Conservation (phyloP, 2,113 vertebrate species). For the Takifugu flavidus region DNA sequence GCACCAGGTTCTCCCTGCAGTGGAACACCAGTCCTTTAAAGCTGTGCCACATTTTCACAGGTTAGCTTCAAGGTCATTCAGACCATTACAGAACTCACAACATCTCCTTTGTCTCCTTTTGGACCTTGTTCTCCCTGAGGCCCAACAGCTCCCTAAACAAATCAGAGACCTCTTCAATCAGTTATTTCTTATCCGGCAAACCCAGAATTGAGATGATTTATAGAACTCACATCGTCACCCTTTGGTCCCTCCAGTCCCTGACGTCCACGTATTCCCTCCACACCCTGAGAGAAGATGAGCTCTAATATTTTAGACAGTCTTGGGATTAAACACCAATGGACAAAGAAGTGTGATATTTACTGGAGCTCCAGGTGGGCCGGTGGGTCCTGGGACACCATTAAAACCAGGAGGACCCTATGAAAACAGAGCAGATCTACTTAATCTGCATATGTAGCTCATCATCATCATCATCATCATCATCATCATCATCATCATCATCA, state of each 20-base stretch:
- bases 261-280: slow-evolving; percentile 76
- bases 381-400: slow-evolving; percentile 77
- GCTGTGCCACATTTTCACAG: not conserved
- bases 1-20: slow-evolving; percentile 70
- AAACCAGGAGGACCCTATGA: slow-evolving; percentile 76
- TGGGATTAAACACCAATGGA: not conserved
- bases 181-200: not conserved
- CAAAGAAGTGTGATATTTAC: slow-evolving; percentile 52
- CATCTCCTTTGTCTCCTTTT: slow-evolving; percentile 69
- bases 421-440: not conserved
- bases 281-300: slow-evolving; percentile 59
- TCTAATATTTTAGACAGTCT: not conserved
- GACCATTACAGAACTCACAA: slow-evolving; percentile 56
- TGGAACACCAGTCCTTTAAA: slow-evolving; percentile 11
- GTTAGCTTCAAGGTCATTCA: not conserved
- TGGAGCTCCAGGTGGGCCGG: slow-evolving; percentile 74
- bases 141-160: slow-evolving; percentile 70
- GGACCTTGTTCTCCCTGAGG: slow-evolving; percentile 61
- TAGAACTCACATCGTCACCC: slow-evolving; percentile 72
- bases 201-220: not conserved
- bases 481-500: not conserved
- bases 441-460: not conserved
- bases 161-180: not conserved
- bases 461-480: not conserved
- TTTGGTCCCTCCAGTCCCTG: slow-evolving; percentile 70